phyloP scores from a whole-genome alignment of 2,113 vertebrate species.

The Myocastor coypus region DNA sequence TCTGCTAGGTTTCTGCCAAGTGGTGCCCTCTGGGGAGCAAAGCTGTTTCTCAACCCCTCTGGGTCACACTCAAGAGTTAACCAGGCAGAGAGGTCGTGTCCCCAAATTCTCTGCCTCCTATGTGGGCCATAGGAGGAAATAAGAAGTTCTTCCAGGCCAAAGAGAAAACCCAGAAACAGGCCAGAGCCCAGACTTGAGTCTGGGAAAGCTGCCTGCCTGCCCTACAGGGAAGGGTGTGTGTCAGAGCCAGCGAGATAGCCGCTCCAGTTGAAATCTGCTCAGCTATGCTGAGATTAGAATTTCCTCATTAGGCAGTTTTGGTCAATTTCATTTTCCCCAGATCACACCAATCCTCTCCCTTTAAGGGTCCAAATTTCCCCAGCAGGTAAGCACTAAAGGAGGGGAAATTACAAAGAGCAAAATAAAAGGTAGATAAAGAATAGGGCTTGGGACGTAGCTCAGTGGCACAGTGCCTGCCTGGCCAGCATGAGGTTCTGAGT shows the following conservation, averaged over 20 bases:
- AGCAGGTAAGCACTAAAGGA: background rate
- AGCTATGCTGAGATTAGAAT: constrained; percentile 47
- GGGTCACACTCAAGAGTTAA: background rate
- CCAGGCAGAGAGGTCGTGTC: background rate
- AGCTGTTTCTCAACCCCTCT: constrained; percentile 24
- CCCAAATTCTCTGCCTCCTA: constrained; percentile 3
- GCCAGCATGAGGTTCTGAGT: no score
- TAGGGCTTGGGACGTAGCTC: no score
- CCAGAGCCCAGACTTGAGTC: background rate
- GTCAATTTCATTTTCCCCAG: constrained; percentile 47
- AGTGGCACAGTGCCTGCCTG: no score
- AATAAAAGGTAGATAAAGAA: background rate
- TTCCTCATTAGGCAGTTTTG: constrained; percentile 61
- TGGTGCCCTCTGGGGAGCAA: background rate
- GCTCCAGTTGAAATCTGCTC: background rate
- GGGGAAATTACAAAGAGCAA: background rate
- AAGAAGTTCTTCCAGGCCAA: background rate
- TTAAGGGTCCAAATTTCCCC: background rate
- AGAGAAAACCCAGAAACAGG: background rate
- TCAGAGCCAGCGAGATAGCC: background rate
- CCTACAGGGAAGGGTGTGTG: background rate
- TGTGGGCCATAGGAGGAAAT: background rate
- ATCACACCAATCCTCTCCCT: background rate
- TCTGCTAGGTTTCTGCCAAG: background rate
- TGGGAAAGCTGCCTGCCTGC: background rate